Percentiles rank a stretch among this genome's conserved stretches.
Conservation (phyloP, 2,888 invertebrate species). For the Ophion costatus region DNA sequence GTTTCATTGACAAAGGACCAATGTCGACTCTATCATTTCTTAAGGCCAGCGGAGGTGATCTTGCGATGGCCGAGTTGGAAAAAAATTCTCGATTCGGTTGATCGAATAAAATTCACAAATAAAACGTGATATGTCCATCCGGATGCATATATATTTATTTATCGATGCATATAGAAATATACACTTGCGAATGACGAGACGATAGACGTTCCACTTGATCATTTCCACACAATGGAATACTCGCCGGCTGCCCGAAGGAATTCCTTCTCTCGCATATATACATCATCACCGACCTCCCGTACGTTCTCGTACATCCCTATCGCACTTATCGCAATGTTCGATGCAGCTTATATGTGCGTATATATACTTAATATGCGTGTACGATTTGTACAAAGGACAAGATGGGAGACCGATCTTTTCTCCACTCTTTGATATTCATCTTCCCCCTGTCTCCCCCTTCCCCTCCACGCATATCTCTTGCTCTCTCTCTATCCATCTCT, state of each 20-base stretch:
- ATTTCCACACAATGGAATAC: constrained; percentile 75
- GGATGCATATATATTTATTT: neutral
- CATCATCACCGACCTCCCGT: constrained; percentile 42
- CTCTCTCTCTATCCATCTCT: constrained; percentile 37
- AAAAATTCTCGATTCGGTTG: neutral
- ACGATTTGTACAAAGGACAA: constrained; percentile 52
- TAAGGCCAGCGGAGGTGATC: neutral
- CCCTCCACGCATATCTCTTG: neutral
- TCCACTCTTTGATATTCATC: constrained; percentile 50
- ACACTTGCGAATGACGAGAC: constrained; percentile 45
- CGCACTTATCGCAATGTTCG: constrained; percentile 46
- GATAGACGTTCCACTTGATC: constrained; percentile 72
- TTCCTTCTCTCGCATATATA: constrained; percentile 38
- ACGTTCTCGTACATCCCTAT: constrained; percentile 40
- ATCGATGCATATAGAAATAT: constrained; percentile 8
- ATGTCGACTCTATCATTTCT: neutral
- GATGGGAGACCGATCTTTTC: constrained; percentile 59
- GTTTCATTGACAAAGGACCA: too few relatives aligned
- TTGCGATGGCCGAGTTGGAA: neutral
- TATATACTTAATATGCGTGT: constrained; percentile 41
- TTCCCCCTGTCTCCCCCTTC: constrained; percentile 13
- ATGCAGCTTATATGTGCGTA: constrained; percentile 27
- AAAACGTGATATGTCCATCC: neutral
- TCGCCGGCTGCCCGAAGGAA: constrained; percentile 44
- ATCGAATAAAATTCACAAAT: neutral